Evolutionary conservation across 1,140 invertebrate genomes (phyloP).

Genomic region (Brachionus plicatilis): DNA sequence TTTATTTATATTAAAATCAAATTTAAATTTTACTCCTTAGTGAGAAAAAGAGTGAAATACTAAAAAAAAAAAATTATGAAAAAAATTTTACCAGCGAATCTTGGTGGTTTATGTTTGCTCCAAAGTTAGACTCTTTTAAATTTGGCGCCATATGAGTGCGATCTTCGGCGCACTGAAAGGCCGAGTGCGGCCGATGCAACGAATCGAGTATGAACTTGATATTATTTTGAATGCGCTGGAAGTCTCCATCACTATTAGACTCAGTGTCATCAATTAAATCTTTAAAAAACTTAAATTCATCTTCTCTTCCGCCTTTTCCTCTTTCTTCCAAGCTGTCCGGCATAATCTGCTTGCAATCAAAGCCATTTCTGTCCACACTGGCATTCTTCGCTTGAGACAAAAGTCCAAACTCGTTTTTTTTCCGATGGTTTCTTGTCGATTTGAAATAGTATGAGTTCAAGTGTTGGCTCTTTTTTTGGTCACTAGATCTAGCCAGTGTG

Average conservation of each 20-base stretch:
- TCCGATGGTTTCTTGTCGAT: not conserved
- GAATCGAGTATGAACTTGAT: not conserved
- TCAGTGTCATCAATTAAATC: not conserved
- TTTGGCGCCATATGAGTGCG: not conserved
- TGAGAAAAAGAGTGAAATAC: no score
- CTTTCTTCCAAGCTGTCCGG: not conserved
- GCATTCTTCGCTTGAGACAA: not conserved
- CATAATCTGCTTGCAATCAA: not conserved
- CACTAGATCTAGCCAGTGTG: not conserved
- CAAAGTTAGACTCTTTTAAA: not conserved
- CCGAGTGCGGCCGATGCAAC: not conserved
- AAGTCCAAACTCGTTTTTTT: slow-evolving; percentile 11
- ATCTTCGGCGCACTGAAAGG: not conserved
- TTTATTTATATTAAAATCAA: no score
- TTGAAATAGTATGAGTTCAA: slow-evolving; percentile 18
- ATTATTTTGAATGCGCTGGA: not conserved
- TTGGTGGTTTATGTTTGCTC: not conserved
- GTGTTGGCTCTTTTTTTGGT: not conserved
- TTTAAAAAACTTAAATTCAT: not conserved
- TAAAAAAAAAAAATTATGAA: no score
- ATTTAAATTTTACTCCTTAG: no score
- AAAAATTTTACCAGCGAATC: not conserved
- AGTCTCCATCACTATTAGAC: not conserved
- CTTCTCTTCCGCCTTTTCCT: not conserved
- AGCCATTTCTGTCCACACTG: not conserved